Evolutionary conservation across 2,113 vertebrate genomes (phyloP), one percentile per base, ranked within the genome.

Genomic region (Pampusana beccarii): DNA sequence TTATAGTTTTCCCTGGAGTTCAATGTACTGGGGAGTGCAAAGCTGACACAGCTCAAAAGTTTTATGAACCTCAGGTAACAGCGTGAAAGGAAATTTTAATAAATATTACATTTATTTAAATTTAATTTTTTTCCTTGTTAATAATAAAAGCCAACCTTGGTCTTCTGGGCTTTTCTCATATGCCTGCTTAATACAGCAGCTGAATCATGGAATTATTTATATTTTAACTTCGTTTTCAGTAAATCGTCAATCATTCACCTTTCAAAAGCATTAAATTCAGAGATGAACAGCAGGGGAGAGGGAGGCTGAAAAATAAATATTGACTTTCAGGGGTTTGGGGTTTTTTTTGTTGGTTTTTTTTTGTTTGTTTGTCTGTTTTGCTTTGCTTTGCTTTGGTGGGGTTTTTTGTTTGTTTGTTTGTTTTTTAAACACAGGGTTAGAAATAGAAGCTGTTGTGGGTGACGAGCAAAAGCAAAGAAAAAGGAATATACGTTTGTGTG

Each of bases 61-160:
- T 96, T 97, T 97, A 95, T 93, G 92, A 98, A 97, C 96, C 97
- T 97, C 95, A 95, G 92, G 97, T 96, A 97, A 92, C 87, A 93
- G 90, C 78, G 94, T 95, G 95, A 97, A 96, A 96, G 93, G 96
- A 98, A 97, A 95, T 97, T 97, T 97, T 97, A 97, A 97, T 97
- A 97, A 97, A 97, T 96, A 95, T 96, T 95, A 96, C 95, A 94
- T 97, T 97, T 96, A 96, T 97, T 98, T 98, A 96, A 69, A 95
- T 93, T 97, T 97, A 94, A 96, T 95, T 97, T 97, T 90, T 97
- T 95, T 96, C 92, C 95, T 98, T 97, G 94, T 95, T 97, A 97
- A 97, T 96, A 98, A 97, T 97, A 97, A 96, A 98, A 96, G 93
- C 91, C 94, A 94, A 53, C 90, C 90, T 94, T 73, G 75, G 89